phyloP scores from a whole-genome alignment of 2,113 vertebrate genomes.

The Tupaia chinensis region DNA sequence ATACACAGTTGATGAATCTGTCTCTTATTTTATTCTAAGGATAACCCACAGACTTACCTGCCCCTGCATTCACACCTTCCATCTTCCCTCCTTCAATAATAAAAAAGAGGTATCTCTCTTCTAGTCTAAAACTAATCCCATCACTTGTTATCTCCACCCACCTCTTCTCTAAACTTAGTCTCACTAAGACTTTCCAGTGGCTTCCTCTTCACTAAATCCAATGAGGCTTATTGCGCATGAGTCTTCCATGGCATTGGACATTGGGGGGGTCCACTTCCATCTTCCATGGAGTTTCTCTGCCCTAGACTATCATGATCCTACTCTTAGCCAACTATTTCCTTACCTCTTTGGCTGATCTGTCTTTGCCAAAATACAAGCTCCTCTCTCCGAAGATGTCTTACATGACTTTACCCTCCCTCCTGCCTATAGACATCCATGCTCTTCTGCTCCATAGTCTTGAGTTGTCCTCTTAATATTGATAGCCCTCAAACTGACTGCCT shows the following conservation, averaged over 20 bases:
- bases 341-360: neutral
- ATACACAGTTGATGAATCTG: constrained; percentile 14
- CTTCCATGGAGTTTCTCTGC: neutral
- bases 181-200: neutral
- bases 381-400: neutral
- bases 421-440: neutral
- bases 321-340: neutral
- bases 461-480: neutral
- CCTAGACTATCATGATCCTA: neutral
- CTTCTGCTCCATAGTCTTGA: neutral
- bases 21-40: constrained; percentile 18
- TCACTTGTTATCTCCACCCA: neutral
- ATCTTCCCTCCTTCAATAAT: neutral
- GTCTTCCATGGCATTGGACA: neutral
- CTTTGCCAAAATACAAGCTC: neutral
- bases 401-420: neutral
- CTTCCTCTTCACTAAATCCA: neutral
- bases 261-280: neutral
- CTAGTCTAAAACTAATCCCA: neutral
- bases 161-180: neutral
- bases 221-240: neutral
- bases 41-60: constrained; percentile 8
- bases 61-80: neutral
- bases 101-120: neutral
- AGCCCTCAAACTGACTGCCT: neutral